Evolutionary conservation across 1,140 invertebrate species (phyloP), one percentile per base, ranked within the genome.

Genomic region (Pantala flavescens): DNA sequence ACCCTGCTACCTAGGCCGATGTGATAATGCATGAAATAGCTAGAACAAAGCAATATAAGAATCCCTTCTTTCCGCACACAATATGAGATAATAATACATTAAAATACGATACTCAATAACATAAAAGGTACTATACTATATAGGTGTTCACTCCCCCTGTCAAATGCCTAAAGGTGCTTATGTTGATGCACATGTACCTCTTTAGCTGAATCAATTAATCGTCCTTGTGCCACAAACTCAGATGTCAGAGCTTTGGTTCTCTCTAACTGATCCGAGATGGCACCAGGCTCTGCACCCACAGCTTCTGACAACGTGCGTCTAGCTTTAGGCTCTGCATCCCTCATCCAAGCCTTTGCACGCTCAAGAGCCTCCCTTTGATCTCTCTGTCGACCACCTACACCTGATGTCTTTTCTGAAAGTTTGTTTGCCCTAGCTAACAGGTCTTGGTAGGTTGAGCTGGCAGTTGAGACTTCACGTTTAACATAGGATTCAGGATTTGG

Each of bases 201-300:
- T 78, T 90, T 90, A 43, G 88, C 90, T 79, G 91, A 91, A 78
- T 96, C 93, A 71, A 98, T 88, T 14, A 97, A 85, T 16, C 92
- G 85, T 70, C 90, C 92, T 78, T 96, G 94, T 0, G 92, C 88
- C 3, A 96, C 83, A 42, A 97, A 90, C 79, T 98, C 95, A 77
- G 90, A 93, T 80, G 95, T 93, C 7, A 97, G 81, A 0, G 91
- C 84, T 82, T 94, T 96, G 0, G 94, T 90, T 75, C 90, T 88
- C 75, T 89, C 88, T 42, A 98, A 85, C 82, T 98, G 95, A 55
- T 95, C 89, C 81, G 97, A 92, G 0, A 98, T 90, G 28, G 89
- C 88, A 79, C 91, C 91, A 0, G 95, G 93, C 79, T 97, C 95
- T 0, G 91, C 93, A 36, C 90, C 93, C 71, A 94, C 86, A 0